These are phyloP conservation scores for Calliphora vomitoria DNA, from an alignment of 2,888 invertebrate species.

Conservation along the genomic window DNA sequence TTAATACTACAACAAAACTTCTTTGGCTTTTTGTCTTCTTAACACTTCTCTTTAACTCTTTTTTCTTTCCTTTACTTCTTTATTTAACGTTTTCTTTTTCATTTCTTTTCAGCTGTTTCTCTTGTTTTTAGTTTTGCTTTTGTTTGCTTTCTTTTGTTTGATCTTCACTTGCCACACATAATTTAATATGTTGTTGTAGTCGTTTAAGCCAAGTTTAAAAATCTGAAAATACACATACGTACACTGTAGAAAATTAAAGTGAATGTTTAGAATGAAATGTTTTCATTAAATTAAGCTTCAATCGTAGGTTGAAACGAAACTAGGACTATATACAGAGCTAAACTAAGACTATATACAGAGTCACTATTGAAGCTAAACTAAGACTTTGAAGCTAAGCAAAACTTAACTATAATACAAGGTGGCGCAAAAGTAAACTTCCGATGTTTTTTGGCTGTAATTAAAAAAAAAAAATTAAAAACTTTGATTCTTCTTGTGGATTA, in stretches of 20 bases:
- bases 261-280: not conserved
- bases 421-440: too few species aligned
- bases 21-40: slow-evolving; percentile 67
- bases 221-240: not conserved
- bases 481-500: too few species aligned
- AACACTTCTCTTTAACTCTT: slow-evolving; percentile 62
- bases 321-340: too few species aligned
- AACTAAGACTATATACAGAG: too few species aligned
- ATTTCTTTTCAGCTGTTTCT: slow-evolving; percentile 54
- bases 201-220: slow-evolving; percentile 54
- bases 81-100: slow-evolving; percentile 56
- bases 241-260: slow-evolving; percentile 46
- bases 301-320: too few species aligned
- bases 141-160: slow-evolving; percentile 64
- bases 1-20: slow-evolving; percentile 64
- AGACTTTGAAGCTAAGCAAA: too few species aligned
- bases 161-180: slow-evolving; percentile 68
- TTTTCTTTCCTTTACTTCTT: slow-evolving; percentile 37
- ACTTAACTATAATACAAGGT: too few species aligned
- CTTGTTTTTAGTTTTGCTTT: slow-evolving; percentile 19
- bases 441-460: too few species aligned
- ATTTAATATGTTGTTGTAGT: slow-evolving; percentile 28
- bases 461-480: too few species aligned
- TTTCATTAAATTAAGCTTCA: too few species aligned
- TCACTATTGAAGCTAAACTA: too few species aligned